Percentiles rank a stretch among this genome's conserved stretches.
Evolutionary conservation across 2,113 vertebrate genomes (phyloP).

Genomic region (Sisor rabdophorus): DNA sequence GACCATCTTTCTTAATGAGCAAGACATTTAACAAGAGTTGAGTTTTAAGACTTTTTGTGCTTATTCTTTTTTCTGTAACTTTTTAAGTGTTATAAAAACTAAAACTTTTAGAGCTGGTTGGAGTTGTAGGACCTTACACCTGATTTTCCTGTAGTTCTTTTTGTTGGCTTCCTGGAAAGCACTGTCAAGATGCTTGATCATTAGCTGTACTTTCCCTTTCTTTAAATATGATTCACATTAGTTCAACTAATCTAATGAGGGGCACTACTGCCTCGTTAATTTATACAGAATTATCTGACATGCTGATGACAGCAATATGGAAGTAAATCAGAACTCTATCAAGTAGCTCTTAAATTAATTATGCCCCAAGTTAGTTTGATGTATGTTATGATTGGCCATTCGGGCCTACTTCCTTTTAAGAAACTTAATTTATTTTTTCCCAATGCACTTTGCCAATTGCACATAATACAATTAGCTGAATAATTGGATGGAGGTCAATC

Average conservation of each 20-base stretch:
- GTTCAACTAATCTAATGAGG: background rate
- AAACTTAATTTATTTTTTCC: slow-evolving; percentile 23
- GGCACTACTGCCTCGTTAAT: background rate
- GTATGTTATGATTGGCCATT: slow-evolving; percentile 34
- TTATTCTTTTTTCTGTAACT: background rate
- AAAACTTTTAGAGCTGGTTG: background rate
- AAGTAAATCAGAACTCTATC: slow-evolving; percentile 10
- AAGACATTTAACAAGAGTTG: background rate
- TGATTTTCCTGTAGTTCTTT: background rate
- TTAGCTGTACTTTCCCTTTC: background rate
- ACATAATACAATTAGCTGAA: slow-evolving; percentile 1
- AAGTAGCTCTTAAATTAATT: slow-evolving; percentile 9
- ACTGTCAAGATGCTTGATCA: background rate
- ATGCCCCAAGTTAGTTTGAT: slow-evolving; percentile 27
- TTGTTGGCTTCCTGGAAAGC: background rate
- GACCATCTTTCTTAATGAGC: background rate
- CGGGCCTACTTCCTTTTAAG: background rate
- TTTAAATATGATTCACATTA: background rate
- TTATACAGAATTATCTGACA: background rate
- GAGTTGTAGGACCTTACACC: background rate
- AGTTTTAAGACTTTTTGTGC: background rate
- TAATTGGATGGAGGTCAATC: slow-evolving; percentile 26
- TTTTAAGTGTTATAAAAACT: background rate
- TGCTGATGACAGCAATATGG: slow-evolving; percentile 3
- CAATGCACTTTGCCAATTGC: slow-evolving; percentile 17